Evolutionary conservation across 2,797 vertebrate genomes (phyloP).

Genomic region (Peromyscus melanophrys): DNA sequence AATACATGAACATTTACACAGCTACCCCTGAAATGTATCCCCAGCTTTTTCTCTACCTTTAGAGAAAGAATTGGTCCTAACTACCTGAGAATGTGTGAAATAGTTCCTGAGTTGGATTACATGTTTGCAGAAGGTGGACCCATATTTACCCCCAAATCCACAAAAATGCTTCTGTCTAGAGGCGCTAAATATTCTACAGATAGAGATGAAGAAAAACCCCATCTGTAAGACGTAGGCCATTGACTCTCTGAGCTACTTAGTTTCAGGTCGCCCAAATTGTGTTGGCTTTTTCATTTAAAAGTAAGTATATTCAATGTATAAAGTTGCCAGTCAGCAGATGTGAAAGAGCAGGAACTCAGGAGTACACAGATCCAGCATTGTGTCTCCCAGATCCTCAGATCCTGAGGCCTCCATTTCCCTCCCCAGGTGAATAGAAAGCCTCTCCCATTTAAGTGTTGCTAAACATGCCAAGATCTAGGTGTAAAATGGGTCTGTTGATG

Average conservation of each 20-base stretch:
- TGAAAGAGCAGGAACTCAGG: neutral
- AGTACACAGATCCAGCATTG: neutral
- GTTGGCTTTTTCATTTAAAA: neutral
- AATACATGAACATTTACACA: neutral
- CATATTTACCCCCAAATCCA: neutral
- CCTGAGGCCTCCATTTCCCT: neutral
- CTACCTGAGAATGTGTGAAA: neutral
- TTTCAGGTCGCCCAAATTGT: neutral
- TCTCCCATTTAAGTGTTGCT: fast-evolving
- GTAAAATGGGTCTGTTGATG: neutral
- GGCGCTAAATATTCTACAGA: neutral
- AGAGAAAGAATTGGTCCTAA: neutral
- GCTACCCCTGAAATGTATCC: neutral
- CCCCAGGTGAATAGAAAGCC: neutral
- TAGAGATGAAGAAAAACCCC: neutral
- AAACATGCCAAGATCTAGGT: neutral
- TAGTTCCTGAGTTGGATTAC: neutral
- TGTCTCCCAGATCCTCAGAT: neutral
- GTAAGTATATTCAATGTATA: neutral
- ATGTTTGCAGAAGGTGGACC: neutral
- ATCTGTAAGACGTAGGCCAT: neutral
- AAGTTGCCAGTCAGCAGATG: neutral
- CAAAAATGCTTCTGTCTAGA: neutral
- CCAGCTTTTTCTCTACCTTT: neutral
- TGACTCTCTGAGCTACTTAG: neutral